A percentile compares a stretch with the other conserved stretches of the same genome.
phyloP scores from a whole-genome alignment of 2,797 vertebrate genomes.

The Acanthurus lineatus region DNA sequence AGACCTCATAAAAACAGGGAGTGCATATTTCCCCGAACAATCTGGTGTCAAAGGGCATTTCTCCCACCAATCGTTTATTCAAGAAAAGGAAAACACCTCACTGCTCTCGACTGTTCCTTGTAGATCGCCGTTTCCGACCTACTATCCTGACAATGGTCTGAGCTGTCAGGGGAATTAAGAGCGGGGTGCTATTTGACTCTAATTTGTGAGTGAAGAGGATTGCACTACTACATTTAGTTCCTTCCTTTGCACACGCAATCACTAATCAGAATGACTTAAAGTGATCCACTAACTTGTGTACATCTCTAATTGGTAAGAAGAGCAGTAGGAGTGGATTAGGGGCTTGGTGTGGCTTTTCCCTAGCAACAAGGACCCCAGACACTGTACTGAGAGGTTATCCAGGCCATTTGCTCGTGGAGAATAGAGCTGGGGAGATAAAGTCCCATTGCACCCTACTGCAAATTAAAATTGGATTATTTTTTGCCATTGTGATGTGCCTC shows the following conservation, averaged over 20 bases:
- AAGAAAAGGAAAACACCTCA: neutral
- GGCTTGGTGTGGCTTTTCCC: constrained; percentile 78
- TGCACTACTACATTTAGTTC: constrained; percentile 82
- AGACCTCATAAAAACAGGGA: constrained; percentile 57
- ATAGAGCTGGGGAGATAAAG: constrained; percentile 18
- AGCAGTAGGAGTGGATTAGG: constrained; percentile 83
- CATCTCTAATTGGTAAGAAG: constrained; percentile 85
- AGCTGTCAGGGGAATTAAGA: constrained; percentile 74
- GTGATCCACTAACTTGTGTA: constrained; percentile 84
- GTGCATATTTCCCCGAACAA: constrained; percentile 33
- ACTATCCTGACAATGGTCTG: constrained; percentile 58
- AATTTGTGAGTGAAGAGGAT: constrained; percentile 81
- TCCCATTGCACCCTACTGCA: constrained; percentile 24
- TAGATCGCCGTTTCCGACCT: constrained; percentile 28
- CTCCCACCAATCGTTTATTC: constrained; percentile 8
- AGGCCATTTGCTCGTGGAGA: constrained; percentile 32
- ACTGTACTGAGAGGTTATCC: constrained; percentile 61
- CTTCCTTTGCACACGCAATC: constrained; percentile 77
- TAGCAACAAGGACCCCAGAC: constrained; percentile 83
- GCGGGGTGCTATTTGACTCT: constrained; percentile 70
- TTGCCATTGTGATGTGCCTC: neutral
- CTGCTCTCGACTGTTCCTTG: constrained; percentile 27
- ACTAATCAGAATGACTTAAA: constrained; percentile 86
- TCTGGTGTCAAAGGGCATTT: constrained; percentile 54
- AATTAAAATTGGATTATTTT: constrained; percentile 18